These are phyloP conservation scores for Ophonus ardosiacus DNA, from an alignment of 2,888 invertebrate species.

Conservation along the genomic window DNA sequence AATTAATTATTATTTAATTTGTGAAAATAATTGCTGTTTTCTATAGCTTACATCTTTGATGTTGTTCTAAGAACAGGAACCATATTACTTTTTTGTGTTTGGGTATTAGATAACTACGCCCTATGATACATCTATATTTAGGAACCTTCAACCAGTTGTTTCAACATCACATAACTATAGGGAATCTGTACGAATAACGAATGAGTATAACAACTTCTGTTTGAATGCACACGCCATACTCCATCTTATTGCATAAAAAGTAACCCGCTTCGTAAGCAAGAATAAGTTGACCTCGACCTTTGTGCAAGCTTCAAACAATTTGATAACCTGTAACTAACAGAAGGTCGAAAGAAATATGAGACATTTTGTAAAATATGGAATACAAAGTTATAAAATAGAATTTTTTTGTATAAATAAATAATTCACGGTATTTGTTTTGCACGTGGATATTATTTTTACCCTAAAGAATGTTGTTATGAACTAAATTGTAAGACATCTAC, in stretches of 20 bases:
- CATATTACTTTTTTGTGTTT: too few relatives aligned
- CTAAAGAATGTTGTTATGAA: neutral
- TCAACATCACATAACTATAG: slow-evolving; percentile 8
- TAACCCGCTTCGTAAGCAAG: neutral
- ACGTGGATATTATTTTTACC: neutral
- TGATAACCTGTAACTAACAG: slow-evolving; percentile 35
- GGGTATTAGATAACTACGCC: too few relatives aligned
- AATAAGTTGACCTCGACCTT: slow-evolving; percentile 17
- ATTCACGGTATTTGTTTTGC: neutral
- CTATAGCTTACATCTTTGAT: too few relatives aligned
- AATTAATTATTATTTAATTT: too few relatives aligned
- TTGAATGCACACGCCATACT: neutral
- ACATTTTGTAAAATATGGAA: neutral
- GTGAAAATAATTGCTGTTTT: too few relatives aligned
- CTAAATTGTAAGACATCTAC: too few relatives aligned
- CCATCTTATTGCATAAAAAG: slow-evolving; percentile 29
- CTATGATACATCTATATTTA: too few relatives aligned
- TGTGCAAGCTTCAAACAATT: neutral
- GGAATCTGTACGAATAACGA: slow-evolving; percentile 1
- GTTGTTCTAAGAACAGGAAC: too few relatives aligned
- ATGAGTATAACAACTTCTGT: neutral
- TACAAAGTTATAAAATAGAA: slow-evolving; percentile 25
- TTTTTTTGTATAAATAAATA: neutral
- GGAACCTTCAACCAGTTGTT: too few relatives aligned
- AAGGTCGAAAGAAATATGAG: slow-evolving; percentile 16